A percentile compares a stretch with the other conserved stretches of the same genome.
Evolutionary conservation across 2,113 vertebrate genomes (phyloP).

Genomic region (Tragelaphus scriptus): DNA sequence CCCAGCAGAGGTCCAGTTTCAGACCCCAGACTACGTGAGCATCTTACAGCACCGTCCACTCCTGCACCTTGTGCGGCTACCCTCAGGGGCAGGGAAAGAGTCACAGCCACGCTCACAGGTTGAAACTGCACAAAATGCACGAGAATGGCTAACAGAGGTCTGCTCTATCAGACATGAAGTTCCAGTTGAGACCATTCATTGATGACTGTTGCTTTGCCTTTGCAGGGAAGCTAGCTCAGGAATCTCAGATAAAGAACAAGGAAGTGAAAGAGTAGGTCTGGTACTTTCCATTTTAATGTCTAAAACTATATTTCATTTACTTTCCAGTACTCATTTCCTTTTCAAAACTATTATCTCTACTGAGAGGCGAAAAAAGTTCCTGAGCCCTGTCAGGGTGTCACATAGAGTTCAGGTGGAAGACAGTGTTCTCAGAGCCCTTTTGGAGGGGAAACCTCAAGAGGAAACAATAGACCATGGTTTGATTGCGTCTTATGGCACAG

Average conservation of each 20-base stretch:
- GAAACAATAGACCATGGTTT: neutral
- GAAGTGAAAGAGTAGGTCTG: neutral
- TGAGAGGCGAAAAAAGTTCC: neutral
- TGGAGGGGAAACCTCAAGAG: constrained; percentile 3
- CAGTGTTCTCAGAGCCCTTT: neutral
- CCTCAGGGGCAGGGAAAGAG: accelerated
- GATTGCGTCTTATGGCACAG: neutral
- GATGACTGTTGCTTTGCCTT: neutral
- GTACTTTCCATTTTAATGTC: neutral
- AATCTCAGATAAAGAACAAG: neutral
- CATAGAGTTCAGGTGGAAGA: neutral
- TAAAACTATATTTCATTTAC: neutral
- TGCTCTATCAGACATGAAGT: neutral
- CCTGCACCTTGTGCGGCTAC: neutral
- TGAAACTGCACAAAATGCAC: neutral
- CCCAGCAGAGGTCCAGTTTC: neutral
- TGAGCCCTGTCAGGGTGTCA: neutral
- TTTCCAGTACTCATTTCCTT: neutral
- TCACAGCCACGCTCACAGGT: neutral
- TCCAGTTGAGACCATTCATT: neutral
- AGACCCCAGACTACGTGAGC: neutral
- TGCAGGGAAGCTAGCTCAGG: neutral
- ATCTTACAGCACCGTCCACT: neutral
- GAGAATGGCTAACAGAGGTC: neutral
- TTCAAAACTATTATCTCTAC: neutral